Percentiles rank a stretch among this genome's conserved stretches.
Evolutionary conservation across 2,888 invertebrate genomes (phyloP).

Genomic region (Cerceris rybyensis): DNA sequence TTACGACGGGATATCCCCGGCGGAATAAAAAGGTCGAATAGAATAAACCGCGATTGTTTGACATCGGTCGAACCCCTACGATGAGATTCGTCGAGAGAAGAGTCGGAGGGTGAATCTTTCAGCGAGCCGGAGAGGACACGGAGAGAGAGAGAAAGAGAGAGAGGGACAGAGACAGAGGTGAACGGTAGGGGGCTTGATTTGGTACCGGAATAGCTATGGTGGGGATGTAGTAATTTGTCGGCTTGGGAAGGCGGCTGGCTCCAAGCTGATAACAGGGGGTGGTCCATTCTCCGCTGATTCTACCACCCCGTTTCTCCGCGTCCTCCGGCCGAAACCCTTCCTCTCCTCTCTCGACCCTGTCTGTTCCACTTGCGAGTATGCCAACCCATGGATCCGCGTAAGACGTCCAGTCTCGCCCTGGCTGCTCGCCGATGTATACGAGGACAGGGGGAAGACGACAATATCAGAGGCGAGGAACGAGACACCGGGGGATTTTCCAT

Average conservation of each 20-base stretch:
- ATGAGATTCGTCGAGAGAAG: conserved; percentile 22
- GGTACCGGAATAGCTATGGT: conserved; percentile 67
- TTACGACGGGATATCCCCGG: background rate
- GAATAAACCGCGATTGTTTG: conserved; percentile 38
- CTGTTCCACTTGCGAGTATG: conserved; percentile 55
- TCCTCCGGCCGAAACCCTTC: conserved; percentile 51
- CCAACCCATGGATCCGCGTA: conserved; percentile 64
- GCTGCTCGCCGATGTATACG: conserved; percentile 36
- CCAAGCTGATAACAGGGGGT: conserved; percentile 79
- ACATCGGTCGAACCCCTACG: conserved; percentile 15
- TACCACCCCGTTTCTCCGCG: conserved; percentile 62
- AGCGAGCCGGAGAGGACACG: conserved; percentile 35
- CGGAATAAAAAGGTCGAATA: conserved; percentile 7
- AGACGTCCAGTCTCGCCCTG: conserved; percentile 62
- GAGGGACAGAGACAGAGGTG: conserved; percentile 7
- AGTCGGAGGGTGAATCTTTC: conserved; percentile 40
- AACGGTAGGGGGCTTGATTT: conserved; percentile 64
- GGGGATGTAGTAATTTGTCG: conserved; percentile 81
- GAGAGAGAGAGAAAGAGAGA: conserved; percentile 47
- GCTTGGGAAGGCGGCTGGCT: conserved; percentile 79
- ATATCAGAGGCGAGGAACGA: conserved; percentile 45
- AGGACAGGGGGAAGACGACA: conserved; percentile 32
- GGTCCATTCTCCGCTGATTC: conserved; percentile 80
- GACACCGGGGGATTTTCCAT: conserved; percentile 58
- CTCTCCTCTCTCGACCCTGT: conserved; percentile 20